A percentile compares a stretch with the other conserved stretches of the same genome.
Evolutionary conservation across 37 sponge, comb jelly and placozoan species (phyloP).

Genomic region (Beroe ovata): DNA sequence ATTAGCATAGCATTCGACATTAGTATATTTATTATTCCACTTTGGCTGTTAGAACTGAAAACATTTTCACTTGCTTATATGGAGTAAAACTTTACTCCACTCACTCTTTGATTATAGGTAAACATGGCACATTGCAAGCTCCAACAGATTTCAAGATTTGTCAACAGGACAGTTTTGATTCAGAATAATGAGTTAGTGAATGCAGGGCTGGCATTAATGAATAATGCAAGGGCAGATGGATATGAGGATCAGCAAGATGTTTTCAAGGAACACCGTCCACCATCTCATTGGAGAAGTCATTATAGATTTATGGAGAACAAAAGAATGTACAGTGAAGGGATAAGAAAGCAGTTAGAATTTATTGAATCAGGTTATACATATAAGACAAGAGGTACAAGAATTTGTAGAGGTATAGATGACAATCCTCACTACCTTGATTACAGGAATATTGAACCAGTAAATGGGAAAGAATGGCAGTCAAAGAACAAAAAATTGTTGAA

Average conservation of each 20-base stretch:
- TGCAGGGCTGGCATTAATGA: background rate
- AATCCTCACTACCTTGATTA: background rate
- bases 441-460: background rate
- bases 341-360: background rate
- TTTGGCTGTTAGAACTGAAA: too few species aligned
- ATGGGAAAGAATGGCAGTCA: background rate
- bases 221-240: background rate
- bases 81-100: too few species aligned
- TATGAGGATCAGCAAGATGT: background rate
- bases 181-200: background rate
- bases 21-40: too few species aligned
- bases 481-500: background rate
- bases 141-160: slow-evolving; percentile 43
- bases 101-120: background rate
- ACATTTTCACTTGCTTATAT: too few species aligned
- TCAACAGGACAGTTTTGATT: slow-evolving; percentile 36
- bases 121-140: background rate
- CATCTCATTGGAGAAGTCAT: background rate
- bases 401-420: background rate
- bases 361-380: background rate
- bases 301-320: slow-evolving; percentile 42
- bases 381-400: background rate
- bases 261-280: slow-evolving; percentile 2
- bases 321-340: slow-evolving; percentile 57
- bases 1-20: too few species aligned